These are phyloP conservation scores for Xestoiulus laeticollis DNA, from an alignment of 2,888 invertebrate species.

Conservation along the genomic window DNA sequence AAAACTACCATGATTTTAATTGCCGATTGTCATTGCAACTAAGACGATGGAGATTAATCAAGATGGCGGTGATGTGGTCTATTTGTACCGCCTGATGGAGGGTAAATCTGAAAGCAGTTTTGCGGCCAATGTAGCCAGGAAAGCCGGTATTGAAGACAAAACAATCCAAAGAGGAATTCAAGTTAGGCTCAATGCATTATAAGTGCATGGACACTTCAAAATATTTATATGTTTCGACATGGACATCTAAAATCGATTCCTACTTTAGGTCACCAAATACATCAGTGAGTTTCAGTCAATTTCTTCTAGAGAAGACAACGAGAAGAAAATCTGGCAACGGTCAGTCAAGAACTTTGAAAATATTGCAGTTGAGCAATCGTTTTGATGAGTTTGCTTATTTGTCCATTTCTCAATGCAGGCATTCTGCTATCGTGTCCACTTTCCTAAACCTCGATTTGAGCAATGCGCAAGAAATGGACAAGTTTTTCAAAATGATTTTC, in stretches of 20 bases:
- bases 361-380: neutral
- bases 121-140: constrained; percentile 73
- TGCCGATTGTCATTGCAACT: neutral
- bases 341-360: neutral
- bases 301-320: neutral
- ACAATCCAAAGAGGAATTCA: constrained; percentile 69
- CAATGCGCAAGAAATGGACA: neutral
- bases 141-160: constrained; percentile 69
- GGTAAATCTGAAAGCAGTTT: constrained; percentile 73
- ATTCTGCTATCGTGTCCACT: neutral
- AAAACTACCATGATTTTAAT: neutral
- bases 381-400: neutral
- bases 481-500: neutral
- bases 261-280: neutral
- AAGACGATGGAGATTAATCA: constrained; percentile 74
- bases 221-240: neutral
- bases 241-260: neutral
- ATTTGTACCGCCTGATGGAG: constrained; percentile 73
- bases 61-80: constrained; percentile 71
- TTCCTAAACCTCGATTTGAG: neutral
- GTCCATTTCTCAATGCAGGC: neutral
- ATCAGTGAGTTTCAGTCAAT: neutral
- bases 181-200: constrained; percentile 64
- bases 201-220: too few relatives aligned
- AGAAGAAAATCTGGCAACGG: neutral